Evolutionary conservation across 2,888 invertebrate species (phyloP).

Genomic region (Agrochola lota): DNA sequence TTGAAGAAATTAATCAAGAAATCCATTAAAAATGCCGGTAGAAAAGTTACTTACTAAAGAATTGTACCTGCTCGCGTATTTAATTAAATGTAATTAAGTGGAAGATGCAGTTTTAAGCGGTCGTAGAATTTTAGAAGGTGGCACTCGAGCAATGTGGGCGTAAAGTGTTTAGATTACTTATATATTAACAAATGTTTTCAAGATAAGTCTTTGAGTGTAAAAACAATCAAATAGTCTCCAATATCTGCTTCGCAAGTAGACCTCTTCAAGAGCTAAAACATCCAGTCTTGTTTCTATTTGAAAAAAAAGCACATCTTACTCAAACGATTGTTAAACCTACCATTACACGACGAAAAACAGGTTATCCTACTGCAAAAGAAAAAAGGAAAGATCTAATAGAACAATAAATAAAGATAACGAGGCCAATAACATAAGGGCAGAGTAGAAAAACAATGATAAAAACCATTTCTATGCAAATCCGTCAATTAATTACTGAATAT

Average conservation of each 20-base stretch:
- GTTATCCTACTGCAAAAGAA: constrained; percentile 23
- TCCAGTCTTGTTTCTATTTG: not conserved
- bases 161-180: constrained; percentile 22
- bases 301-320: constrained; percentile 36
- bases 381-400: constrained; percentile 42
- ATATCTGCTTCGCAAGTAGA: not conserved
- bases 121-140: constrained; percentile 31
- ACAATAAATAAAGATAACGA: constrained; percentile 54
- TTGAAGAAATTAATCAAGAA: not conserved
- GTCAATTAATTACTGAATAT: constrained; percentile 58
- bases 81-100: constrained; percentile 47
- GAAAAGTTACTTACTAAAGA: constrained; percentile 7
- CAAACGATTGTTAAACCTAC: not conserved
- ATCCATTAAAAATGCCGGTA: constrained; percentile 5
- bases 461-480: constrained; percentile 61
- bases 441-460: constrained; percentile 49
- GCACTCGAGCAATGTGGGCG: constrained; percentile 30
- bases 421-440: constrained; percentile 43
- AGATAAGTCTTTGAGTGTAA: constrained; percentile 9
- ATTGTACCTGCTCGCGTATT: constrained; percentile 24
- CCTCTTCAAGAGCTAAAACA: not conserved
- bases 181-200: constrained; percentile 10
- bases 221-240: not conserved
- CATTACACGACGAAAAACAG: constrained; percentile 21
- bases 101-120: constrained; percentile 30